Base-by-base conservation (phyloP, 2,888 invertebrate genomes). In the Noctua pronuba region DNA sequence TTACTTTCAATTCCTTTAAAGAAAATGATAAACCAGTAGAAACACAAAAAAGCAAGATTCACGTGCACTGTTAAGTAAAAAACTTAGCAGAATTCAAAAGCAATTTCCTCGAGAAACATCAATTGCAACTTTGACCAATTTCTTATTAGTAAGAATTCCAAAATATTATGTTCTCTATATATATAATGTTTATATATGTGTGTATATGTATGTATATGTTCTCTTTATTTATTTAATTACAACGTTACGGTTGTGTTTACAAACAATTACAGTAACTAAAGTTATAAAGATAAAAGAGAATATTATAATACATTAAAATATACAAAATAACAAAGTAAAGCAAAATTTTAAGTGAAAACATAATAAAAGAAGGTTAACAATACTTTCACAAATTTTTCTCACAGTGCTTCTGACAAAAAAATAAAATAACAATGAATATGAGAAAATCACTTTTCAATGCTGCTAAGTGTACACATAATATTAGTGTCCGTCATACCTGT, bases 1-100 rank as follows among this genome's bases (percentile, higher is more conserved):
- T 69, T 68, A 73, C 69, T 49, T 67, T 77, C 79, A 78, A 86
- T 81, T 77, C 75, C 67, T 66, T 75, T 49, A 64, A 21, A 41
- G n/a, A 31, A 21, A 68, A 31, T n/a, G 8, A 28, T 35, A 58
- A 74, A 44, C 7, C 31, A 31, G 5, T 2, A 10, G n/a, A 38
- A 46, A 52, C 3, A 52, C 28, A 80, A 62, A 72, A 68, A 38
- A 41, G 18, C 6, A 68, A n/a, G 18, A 16, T 6, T 58, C 13
- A 58, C 28, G 1, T 55, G 10, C 55, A 55, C n/a, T n/a, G n/a
- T 0, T 13, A 13, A 58, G n/a, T 28, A 16, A 58, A 58, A 58
- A 58, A 31, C 21, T 31, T 31, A 31, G 1, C 60, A 62, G n/a
- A 60, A 21, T 60, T 60, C 28, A 60, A 60, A 18, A 7, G 1